phyloP scores from a whole-genome alignment of 2,113 vertebrate species.

The Synchiropus splendidus region DNA sequence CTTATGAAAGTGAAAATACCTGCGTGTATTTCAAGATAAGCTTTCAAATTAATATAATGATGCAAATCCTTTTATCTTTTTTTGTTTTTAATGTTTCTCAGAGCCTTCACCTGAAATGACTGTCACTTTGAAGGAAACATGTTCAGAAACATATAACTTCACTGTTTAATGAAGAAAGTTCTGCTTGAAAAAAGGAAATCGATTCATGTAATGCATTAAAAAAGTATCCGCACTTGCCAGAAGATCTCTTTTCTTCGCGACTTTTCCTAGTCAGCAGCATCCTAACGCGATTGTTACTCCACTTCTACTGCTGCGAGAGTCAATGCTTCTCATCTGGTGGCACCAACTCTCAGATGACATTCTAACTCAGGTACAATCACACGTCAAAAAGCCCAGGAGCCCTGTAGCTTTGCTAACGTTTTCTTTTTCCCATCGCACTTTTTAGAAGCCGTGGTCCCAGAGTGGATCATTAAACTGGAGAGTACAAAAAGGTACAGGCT shows the following conservation, averaged over 20 bases:
- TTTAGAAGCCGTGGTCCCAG: slow-evolving; percentile 42
- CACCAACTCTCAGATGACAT: slow-evolving; percentile 31
- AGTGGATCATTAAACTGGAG: slow-evolving; percentile 60
- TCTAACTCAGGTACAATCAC: slow-evolving; percentile 34
- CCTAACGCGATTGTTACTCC: slow-evolving; percentile 26
- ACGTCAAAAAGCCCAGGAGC: slow-evolving; percentile 37
- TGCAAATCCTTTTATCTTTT: no score
- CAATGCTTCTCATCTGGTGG: slow-evolving; percentile 35
- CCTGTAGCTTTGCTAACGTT: slow-evolving; percentile 32
- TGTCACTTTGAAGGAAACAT: no score
- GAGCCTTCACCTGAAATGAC: no score
- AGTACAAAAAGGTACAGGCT: slow-evolving; percentile 32
- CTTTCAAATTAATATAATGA: no score
- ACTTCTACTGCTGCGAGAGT: slow-evolving; percentile 26
- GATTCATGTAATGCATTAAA: no score
- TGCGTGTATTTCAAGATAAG: no score
- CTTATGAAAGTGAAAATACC: no score
- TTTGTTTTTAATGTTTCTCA: no score
- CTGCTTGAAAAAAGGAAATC: no score
- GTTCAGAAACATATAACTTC: no score
- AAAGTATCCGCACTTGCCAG: no score
- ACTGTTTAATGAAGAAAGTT: no score
- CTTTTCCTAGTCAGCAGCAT: slow-evolving; percentile 9
- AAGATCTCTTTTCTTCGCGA: neutral
- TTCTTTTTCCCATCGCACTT: slow-evolving; percentile 15